These are phyloP conservation scores for Micropterix aruncella DNA, from an alignment of 2,888 invertebrate species.

Conservation along the genomic window DNA sequence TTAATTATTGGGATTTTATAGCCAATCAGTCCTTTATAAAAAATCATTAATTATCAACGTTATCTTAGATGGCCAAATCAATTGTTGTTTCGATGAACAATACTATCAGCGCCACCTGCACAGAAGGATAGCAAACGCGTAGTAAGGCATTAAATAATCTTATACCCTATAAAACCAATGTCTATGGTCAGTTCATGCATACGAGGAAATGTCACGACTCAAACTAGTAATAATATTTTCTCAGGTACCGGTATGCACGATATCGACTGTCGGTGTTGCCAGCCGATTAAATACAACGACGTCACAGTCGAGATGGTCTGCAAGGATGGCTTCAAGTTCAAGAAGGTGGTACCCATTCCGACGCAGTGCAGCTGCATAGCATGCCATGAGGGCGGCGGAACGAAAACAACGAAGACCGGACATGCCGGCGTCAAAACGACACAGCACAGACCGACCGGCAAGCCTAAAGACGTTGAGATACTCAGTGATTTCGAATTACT, in stretches of 20 bases:
- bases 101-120: too few species aligned
- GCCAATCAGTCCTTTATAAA: too few species aligned
- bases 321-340: slow-evolving; percentile 23
- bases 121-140: too few species aligned
- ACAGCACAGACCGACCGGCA: slow-evolving; percentile 5
- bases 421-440: slow-evolving; percentile 3
- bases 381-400: slow-evolving; percentile 12
- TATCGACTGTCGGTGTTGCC: slow-evolving; percentile 44
- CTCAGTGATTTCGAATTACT: slow-evolving; percentile 9
- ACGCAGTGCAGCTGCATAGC: slow-evolving; percentile 21
- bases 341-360: slow-evolving; percentile 19
- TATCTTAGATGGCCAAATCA: too few species aligned
- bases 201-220: too few species aligned
- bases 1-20: too few species aligned
- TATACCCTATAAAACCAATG: too few species aligned
- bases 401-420: slow-evolving; percentile 6
- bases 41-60: too few species aligned
- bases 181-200: too few species aligned
- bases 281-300: slow-evolving; percentile 21
- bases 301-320: slow-evolving; percentile 28
- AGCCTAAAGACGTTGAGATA: slow-evolving; percentile 4
- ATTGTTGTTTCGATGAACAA: too few species aligned
- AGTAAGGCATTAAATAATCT: too few species aligned
- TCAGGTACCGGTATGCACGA: slow-evolving; percentile 41
- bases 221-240: too few species aligned